Base-by-base conservation (phyloP, 2,888 invertebrate species). In the Halocaridina rubra region DNA sequence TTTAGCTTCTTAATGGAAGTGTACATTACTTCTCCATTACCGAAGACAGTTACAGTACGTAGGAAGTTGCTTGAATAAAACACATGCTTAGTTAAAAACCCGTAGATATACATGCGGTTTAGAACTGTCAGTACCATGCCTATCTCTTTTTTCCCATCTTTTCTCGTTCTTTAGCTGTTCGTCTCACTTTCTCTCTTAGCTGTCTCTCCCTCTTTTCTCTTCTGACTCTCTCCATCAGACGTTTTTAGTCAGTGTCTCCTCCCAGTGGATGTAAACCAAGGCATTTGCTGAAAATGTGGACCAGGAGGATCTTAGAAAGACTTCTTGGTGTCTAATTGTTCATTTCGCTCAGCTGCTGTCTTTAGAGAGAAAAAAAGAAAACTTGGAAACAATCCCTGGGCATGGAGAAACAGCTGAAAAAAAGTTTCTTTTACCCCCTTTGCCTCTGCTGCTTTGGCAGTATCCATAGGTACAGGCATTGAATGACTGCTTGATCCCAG, bases 21-120 rank as follows among this genome's bases (percentile, higher is more conserved):
- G 67, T n/a, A 72, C 32, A 72, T 72, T 80, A 57, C 61, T 80
- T 80, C 80, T 72, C 72, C 59, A 80, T 80, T 64, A 80, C 33
- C 59, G 33, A 77, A 61, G 77, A 77, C 59, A 77, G 77, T 77
- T 77, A 77, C 77, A 72, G 80, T 80, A 79, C 67, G 79, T 67
- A 80, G 71, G 71, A 61, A 72, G 71, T 80, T 80, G 72, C 71
- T 80, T 19, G 46, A 39, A 33, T 29, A 67, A 57, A 64, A 71
- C 71, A 80, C 71, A 71, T 69, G 80, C 80, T 80, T 80, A 80
- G 80, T 80, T 80, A 57, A n/a, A n/a, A n/a, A 80, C 72, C 80
- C 39, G 80, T 80, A 80, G 80, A 69, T 16, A n/a, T n/a, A 71
- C 57, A 53, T 69, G 30, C 80, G 30, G 61, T 80, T 76, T 69